phyloP scores from a whole-genome alignment of 2,113 vertebrate species.

The Sorex fumeus region DNA sequence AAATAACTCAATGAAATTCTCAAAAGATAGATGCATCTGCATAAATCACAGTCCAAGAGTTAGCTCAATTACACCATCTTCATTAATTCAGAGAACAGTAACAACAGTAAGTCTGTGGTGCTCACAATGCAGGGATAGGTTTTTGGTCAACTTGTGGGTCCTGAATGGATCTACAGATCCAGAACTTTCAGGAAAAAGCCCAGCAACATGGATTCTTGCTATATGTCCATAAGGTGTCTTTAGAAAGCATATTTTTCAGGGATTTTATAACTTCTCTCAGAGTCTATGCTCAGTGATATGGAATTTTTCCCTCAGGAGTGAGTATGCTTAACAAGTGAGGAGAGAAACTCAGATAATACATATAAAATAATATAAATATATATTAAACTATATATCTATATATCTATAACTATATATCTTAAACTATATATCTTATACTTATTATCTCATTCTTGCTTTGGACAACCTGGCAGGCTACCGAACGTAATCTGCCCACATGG shows the following conservation, averaged over 20 bases:
- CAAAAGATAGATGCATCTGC: slow-evolving; percentile 5
- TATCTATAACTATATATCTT: too few species aligned
- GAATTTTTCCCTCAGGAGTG: background rate
- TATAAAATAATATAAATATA: too few species aligned
- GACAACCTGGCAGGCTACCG: too few species aligned
- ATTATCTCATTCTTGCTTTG: too few species aligned
- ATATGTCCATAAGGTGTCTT: background rate
- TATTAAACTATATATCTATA: too few species aligned
- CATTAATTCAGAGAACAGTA: slow-evolving; percentile 69
- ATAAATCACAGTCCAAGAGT: slow-evolving; percentile 68
- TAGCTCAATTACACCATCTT: slow-evolving; percentile 66
- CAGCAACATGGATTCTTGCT: background rate
- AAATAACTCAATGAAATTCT: slow-evolving; percentile 23
- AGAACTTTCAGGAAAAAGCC: background rate
- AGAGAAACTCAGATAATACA: background rate
- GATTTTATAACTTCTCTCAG: background rate
- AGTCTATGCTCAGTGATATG: background rate
- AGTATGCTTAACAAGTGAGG: slow-evolving; percentile 5
- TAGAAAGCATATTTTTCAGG: background rate
- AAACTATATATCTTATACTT: too few species aligned
- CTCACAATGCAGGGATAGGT: background rate
- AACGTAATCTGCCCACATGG: too few species aligned
- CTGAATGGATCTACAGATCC: background rate
- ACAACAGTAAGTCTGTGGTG: background rate
- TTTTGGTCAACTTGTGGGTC: background rate